These are phyloP conservation scores for Boloria euphrosyne DNA, from an alignment of 2,888 invertebrate species.

Conservation along the genomic window DNA sequence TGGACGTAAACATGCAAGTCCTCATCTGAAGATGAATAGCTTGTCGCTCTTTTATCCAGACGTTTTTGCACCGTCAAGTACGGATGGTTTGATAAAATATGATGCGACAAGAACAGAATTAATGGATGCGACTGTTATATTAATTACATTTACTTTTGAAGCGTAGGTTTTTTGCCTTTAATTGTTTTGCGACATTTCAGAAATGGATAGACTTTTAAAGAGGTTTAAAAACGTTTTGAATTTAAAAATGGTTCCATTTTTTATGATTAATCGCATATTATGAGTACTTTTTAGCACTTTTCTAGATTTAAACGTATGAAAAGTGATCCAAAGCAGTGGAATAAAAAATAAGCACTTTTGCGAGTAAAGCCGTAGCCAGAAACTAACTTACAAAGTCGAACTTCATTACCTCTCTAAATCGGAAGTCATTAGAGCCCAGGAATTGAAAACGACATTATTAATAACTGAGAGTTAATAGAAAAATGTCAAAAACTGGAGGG, in stretches of 20 bases:
- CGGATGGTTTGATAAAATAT: slow-evolving; percentile 56
- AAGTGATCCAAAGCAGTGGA: too few relatives aligned
- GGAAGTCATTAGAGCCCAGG: slow-evolving; percentile 7
- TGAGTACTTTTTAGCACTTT: neutral
- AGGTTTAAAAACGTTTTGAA: slow-evolving; percentile 2
- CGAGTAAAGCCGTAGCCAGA: too few relatives aligned
- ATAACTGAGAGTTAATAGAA: slow-evolving; percentile 52
- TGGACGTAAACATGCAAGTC: slow-evolving; percentile 24
- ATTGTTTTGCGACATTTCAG: slow-evolving; percentile 25
- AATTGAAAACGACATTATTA: slow-evolving; percentile 40
- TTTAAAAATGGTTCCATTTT: neutral
- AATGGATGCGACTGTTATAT: slow-evolving; percentile 60
- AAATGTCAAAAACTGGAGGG: slow-evolving; percentile 54
- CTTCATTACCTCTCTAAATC: neutral
- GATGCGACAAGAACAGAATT: slow-evolving; percentile 62
- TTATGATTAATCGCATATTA: too few relatives aligned
- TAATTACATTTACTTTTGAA: slow-evolving; percentile 54
- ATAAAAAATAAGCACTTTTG: too few relatives aligned
- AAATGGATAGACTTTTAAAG: slow-evolving; percentile 15
- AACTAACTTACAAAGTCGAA: too few relatives aligned
- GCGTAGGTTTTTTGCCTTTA: slow-evolving; percentile 25
- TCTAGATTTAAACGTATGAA: too few relatives aligned
- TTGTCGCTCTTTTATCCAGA: slow-evolving; percentile 50
- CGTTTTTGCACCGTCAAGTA: slow-evolving; percentile 51
- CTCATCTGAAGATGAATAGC: slow-evolving; percentile 54